A percentile compares a stretch with the other conserved stretches of the same genome.
These are phyloP conservation scores for Drosophila pseudoobscura DNA, from an alignment of 1,140 invertebrate species.

Conservation along the genomic window DNA sequence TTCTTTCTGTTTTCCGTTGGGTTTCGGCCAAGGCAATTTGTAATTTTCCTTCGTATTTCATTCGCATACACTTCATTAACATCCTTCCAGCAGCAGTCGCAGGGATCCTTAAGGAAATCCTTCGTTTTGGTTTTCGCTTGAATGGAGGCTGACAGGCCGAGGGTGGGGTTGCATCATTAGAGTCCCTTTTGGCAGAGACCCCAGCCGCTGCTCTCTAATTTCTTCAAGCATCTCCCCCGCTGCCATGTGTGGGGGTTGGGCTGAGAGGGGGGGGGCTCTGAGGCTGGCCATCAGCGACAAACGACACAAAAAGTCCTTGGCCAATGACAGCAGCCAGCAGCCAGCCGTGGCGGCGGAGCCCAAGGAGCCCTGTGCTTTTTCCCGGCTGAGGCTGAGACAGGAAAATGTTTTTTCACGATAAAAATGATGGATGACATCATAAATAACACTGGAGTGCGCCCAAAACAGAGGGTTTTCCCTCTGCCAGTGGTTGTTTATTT, in stretches of 20 bases:
- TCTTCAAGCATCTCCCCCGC: constrained; percentile 60
- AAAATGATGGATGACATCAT: constrained; percentile 83
- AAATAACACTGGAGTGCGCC: constrained; percentile 83
- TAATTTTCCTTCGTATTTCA: constrained; percentile 79
- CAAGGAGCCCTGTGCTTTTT: constrained; percentile 34
- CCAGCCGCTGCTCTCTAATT: constrained; percentile 46
- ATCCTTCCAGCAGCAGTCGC: constrained; percentile 48
- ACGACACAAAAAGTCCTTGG: constrained; percentile 80
- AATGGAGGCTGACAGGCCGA: constrained; percentile 60
- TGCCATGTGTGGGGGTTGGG: constrained; percentile 53
- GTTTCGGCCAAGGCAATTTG: constrained; percentile 61
- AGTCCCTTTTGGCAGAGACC: constrained; percentile 66
- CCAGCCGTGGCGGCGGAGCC: constrained; percentile 21
- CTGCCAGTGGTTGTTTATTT: constrained; percentile 83
- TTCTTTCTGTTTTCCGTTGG: constrained; percentile 16
- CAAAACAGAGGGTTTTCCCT: constrained; percentile 68
- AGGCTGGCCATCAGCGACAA: constrained; percentile 64
- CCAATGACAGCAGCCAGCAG: constrained; percentile 67
- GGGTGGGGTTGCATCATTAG: constrained; percentile 72
- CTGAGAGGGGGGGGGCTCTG: neutral
- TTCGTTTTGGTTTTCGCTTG: constrained; percentile 64
- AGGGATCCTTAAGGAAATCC: constrained; percentile 30
- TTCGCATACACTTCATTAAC: constrained; percentile 81
- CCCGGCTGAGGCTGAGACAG: constrained; percentile 70
- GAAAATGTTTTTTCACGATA: constrained; percentile 83